Percentiles rank a stretch among this genome's conserved stretches.
Conservation (phyloP, 2,888 invertebrate genomes). For the Watsonalla binaria region DNA sequence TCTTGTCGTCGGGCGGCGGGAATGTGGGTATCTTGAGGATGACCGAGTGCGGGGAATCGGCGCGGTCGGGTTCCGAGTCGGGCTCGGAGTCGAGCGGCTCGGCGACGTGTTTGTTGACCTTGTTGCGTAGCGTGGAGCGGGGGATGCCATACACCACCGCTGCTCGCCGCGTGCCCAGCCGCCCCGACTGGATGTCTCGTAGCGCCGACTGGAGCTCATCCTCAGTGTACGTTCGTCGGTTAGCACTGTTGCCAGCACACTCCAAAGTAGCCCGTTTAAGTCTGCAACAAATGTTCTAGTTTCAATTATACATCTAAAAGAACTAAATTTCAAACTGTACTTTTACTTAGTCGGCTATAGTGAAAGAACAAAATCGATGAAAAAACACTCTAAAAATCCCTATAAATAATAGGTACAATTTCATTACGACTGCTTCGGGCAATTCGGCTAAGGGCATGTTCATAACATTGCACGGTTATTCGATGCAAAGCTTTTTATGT, state of each 20-base stretch:
- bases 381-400: no score
- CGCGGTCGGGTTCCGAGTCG: slow-evolving; percentile 61
- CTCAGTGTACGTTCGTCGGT: slow-evolving; percentile 94
- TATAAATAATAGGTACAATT: no score
- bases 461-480: no score
- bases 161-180: slow-evolving; percentile 94
- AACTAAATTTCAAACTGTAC: slow-evolving; percentile 1
- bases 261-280: slow-evolving; percentile 58
- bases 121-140: slow-evolving; percentile 96
- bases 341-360: neutral
- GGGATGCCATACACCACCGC: slow-evolving; percentile 98
- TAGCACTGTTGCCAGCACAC: slow-evolving; percentile 70
- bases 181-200: slow-evolving; percentile 94
- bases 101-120: slow-evolving; percentile 88
- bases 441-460: no score
- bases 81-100: slow-evolving; percentile 83
- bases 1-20: slow-evolving; percentile 79
- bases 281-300: slow-evolving; percentile 50
- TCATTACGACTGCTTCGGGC: no score
- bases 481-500: no score
- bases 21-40: slow-evolving; percentile 97
- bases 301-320: neutral
- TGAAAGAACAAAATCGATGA: no score
- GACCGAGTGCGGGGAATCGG: slow-evolving; percentile 82
- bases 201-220: slow-evolving; percentile 96